Percentiles rank a stretch among this genome's conserved stretches.
These are phyloP conservation scores for Platysteira castanea DNA, from an alignment of 2,113 vertebrate genomes.

Conservation along the genomic window DNA sequence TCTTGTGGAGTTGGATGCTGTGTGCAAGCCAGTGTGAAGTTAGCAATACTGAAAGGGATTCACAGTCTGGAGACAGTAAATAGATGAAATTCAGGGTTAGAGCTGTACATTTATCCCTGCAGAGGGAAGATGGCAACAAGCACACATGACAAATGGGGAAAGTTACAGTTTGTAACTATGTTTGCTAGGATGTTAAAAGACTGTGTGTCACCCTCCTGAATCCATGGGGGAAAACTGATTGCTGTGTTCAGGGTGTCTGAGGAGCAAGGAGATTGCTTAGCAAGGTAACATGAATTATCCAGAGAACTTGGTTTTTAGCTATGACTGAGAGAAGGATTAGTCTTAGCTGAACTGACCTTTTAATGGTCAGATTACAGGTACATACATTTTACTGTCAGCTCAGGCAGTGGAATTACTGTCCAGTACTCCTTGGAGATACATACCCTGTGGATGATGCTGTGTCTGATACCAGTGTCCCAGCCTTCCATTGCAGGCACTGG, in stretches of 20 bases:
- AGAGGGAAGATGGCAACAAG: background rate
- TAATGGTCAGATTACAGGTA: background rate
- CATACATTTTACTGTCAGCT: rapidly evolving
- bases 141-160: background rate
- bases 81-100: background rate
- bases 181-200: background rate
- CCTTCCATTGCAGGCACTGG: background rate
- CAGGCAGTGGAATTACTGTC: background rate
- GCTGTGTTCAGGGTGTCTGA: background rate
- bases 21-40: background rate
- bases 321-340: background rate
- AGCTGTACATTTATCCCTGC: background rate
- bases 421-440: background rate
- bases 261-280: background rate
- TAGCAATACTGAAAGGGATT: background rate
- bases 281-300: background rate
- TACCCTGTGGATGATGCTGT: background rate
- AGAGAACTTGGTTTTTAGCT: background rate
- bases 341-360: background rate
- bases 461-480: background rate
- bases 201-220: background rate
- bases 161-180: background rate
- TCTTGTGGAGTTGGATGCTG: background rate
- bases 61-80: background rate
- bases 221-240: background rate